Base-by-base conservation (phyloP, 2,888 invertebrate genomes). In the Suillia variegata region DNA sequence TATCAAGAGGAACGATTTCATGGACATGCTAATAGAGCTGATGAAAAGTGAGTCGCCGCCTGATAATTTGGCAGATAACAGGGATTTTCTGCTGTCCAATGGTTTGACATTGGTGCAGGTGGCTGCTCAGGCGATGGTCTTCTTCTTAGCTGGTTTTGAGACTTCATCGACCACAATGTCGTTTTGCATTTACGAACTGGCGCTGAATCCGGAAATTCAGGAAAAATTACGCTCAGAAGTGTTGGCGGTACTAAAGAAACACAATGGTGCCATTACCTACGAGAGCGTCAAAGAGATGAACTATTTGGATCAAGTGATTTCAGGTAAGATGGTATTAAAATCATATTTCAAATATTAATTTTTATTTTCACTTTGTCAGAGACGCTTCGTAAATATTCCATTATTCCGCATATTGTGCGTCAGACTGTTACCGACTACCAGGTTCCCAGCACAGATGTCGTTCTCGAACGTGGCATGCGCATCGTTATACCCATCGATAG, bases 71-170 rank as follows among this genome's bases (percentile, higher is more conserved):
- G 59, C 57, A 5, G 71, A 62, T 0, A 58, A 31, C 1, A 50
- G 20, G 0, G 55, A 62, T 3, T 70, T 70, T 8, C 74, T 76
- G 38, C 56, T 74, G 0, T 50, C 58, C 12, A 53, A 63, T 1
- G 67, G 67, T 0, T 51, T 78, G 2, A 74, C 67, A 4, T 75
- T 85, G 2, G 79, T 84, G 2, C 72, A 87, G 49, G 70, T 87
- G 2, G 79, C 84, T 0, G 83, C 86, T 0, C 86, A 88, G 59
- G 84, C 85, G 6, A 78, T 85, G 49, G 75, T 84, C 0, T 87
- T 88, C 69, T 85, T 85, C 63, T 59, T 79, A 8, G 87, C 85
- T 20, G 87, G 87, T 1, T 85, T 83, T 51, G 86, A 86, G 64
- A 85, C 86, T 0, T 85, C 85, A 2, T 79, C 83, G 0, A 80